Percentiles rank a stretch among this genome's conserved stretches.
These are phyloP conservation scores for Orthosia gothica DNA, from an alignment of 2,888 invertebrate species.

Conservation along the genomic window DNA sequence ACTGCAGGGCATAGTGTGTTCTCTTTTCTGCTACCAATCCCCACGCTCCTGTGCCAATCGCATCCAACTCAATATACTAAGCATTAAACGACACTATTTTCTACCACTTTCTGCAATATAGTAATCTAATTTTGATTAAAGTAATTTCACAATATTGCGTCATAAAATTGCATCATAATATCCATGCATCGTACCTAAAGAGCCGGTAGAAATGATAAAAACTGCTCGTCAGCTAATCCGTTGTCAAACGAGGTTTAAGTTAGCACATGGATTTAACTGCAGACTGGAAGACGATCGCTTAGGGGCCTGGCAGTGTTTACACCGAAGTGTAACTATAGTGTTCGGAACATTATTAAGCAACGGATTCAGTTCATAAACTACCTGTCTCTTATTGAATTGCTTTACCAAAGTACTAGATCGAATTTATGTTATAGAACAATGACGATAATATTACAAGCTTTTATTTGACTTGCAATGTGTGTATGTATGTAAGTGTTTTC, in stretches of 20 bases:
- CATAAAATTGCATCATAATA: background rate
- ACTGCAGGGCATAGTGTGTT: background rate
- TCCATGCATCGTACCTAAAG: background rate
- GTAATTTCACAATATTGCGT: background rate
- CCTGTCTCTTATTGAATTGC: no score
- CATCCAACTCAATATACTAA: background rate
- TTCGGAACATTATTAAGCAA: no score
- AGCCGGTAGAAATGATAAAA: constrained; percentile 39
- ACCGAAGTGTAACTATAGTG: constrained; percentile 54
- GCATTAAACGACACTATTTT: background rate
- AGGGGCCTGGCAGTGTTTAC: constrained; percentile 55
- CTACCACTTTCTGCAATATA: background rate
- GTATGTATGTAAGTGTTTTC: no score
- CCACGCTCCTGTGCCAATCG: background rate
- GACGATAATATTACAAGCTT: no score
- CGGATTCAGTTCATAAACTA: no score
- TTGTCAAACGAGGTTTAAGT: constrained; percentile 69
- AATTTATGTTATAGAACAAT: no score
- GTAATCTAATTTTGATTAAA: background rate
- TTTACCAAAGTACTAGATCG: no score
- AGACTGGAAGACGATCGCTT: constrained; percentile 70
- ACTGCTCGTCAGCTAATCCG: constrained; percentile 59
- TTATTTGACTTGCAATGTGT: no score
- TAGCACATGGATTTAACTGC: constrained; percentile 69
- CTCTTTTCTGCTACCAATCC: background rate